Base-by-base conservation (phyloP, 2,113 vertebrate species). In the Tympanuchus pallidicinctus region DNA sequence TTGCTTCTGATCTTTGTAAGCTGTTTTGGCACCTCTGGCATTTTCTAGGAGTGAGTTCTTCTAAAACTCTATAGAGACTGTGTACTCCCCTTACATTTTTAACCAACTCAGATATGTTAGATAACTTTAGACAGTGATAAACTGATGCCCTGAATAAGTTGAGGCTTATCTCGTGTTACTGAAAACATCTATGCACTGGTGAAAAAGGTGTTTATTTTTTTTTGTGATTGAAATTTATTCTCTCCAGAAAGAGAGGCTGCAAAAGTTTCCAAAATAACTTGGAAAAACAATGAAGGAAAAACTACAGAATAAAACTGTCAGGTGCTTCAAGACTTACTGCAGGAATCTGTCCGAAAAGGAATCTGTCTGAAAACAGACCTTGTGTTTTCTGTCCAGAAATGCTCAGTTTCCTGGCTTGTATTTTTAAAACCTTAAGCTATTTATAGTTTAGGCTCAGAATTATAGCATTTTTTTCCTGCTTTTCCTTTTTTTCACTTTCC, bases 11-110 rank as follows among this genome's bases (percentile, higher is more conserved):
- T 38, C 57, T 47, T 14, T 30, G 32, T 52, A 72, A 96, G 92
- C 34, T 88, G 36, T 94, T 91, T 90, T 84, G 77, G 36, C 74
- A 85, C 88, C 66, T 95, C 79, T 94, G 81, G 79, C 73, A 47
- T 70, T 86, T 94, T 88, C 72, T 70, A 87, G 56, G 50, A 88
- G 92, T 74, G 78, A 91, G 28, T 9, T 80, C 38, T 91, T 95
- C 45, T 75, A 66, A 82, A 86, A 91, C 70, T 86, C 50, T 14
- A 11, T 19, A 56, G 16, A 0, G 2, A 43, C 45, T 95, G 48
- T 27, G 94, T 86, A 36, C 70, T 85, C 88, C 66, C 3, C 5
- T 54, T 76, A 74, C 22, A 21, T 60, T 87, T 88, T 89, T 63
- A 65, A 66, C 27, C 22, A 34, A 18, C 63, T 67, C 56, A 83